Evolutionary conservation across 2,113 vertebrate species (phyloP), one percentile per base, ranked within the genome.

Genomic region (Geococcyx californianus): DNA sequence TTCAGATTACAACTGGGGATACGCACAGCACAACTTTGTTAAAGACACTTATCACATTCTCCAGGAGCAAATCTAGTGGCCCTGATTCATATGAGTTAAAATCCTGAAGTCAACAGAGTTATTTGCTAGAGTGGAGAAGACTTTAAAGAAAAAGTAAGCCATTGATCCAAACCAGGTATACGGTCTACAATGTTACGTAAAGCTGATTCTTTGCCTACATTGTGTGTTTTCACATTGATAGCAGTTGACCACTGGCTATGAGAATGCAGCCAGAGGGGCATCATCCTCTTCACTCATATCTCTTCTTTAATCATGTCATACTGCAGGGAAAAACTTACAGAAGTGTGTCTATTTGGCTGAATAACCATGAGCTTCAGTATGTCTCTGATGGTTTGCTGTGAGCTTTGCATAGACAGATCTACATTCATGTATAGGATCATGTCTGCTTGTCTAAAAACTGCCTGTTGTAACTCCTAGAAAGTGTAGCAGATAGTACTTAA

Each of bases 31-130:
- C 66, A 29, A 66, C 18, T 75, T 81, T 44, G 8, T 58, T 90
- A 66, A 88, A 68, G 63, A 89, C 95, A 64, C 36, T 7, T 85
- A 87, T 95, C 74, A 52, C n/a, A 44, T 54, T 96, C 74, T 94
- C 23, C 45, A 64, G 84, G 78, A 92, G 82, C 66, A 68, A 16
- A 28, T 84, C 56, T 55, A 38, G 44, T 54, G 42, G n/a, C 36
- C 55, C 80, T 59, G 51, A 55, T 74, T 83, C 82, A 38, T 18
- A 4, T 0, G 3, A 79, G 10, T 70, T 91, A 86, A 63, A 84
- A 58, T 69, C 29, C 38, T 91, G 40, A 90, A 73, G 18, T 34
- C 64, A 69, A 31, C 23, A 55, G 10, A 17, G 47, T 67, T 77
- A 63, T 81, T 64, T 78, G 14, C 29, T 75, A 26, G 42, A 59